A percentile compares a stretch with the other conserved stretches of the same genome.
Evolutionary conservation across 2,888 invertebrate species (phyloP).

Genomic region (Troides helena): DNA sequence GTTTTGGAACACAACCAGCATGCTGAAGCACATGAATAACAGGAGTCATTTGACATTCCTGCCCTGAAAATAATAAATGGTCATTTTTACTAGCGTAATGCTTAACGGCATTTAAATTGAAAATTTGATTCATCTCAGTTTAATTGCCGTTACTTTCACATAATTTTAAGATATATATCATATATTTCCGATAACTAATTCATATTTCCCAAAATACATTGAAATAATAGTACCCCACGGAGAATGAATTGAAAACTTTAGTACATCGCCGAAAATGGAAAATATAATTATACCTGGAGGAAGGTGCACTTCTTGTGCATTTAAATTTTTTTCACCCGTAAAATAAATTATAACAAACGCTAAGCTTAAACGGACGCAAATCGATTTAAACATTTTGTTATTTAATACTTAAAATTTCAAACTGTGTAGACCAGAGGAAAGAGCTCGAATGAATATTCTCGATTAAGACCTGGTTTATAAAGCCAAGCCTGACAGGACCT

Average conservation of each 20-base stretch:
- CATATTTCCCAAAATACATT: too few relatives aligned
- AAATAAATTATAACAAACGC: constrained; percentile 46
- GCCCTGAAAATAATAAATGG: constrained; percentile 58
- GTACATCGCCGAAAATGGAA: not conserved
- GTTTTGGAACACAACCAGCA: constrained; percentile 95
- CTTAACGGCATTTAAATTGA: too few relatives aligned
- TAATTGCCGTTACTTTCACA: too few relatives aligned
- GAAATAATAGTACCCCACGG: too few relatives aligned
- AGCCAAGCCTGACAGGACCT: constrained; percentile 28
- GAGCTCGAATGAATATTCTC: constrained; percentile 26
- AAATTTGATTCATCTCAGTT: too few relatives aligned
- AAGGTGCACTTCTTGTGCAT: constrained; percentile 59
- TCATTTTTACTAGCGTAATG: not conserved
- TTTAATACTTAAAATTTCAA: not conserved
- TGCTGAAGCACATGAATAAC: constrained; percentile 95
- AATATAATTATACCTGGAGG: constrained; percentile 52
- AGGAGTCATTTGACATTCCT: constrained; percentile 94
- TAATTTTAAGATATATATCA: too few relatives aligned
- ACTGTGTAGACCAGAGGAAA: constrained; percentile 2
- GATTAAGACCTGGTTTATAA: constrained; percentile 32
- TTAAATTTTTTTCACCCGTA: constrained; percentile 49
- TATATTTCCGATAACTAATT: too few relatives aligned
- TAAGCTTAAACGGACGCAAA: constrained; percentile 40
- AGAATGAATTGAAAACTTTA: not conserved
- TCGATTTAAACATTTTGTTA: constrained; percentile 42